Evolutionary conservation across 2,888 invertebrate species (phyloP).

Genomic region (Hirtodrosophila trivittata): DNA sequence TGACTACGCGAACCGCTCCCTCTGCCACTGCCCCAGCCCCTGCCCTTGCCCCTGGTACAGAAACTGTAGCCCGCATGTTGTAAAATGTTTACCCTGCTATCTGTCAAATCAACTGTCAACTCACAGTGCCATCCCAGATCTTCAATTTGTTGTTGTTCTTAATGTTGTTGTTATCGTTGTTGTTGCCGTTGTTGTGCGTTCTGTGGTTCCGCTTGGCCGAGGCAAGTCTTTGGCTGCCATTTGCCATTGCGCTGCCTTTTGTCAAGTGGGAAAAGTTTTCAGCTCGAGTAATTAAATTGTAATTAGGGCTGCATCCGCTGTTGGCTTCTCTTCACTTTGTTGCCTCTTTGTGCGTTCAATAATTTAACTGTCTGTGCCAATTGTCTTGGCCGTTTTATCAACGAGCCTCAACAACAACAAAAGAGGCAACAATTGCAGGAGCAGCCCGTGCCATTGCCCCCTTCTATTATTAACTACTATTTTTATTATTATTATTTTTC

Average conservation of each 20-base stretch:
- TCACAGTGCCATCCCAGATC: constrained; percentile 60
- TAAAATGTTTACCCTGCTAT: constrained; percentile 78
- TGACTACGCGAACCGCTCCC: constrained; percentile 41
- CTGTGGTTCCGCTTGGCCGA: constrained; percentile 71
- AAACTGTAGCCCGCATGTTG: constrained; percentile 57
- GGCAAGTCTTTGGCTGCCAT: constrained; percentile 65
- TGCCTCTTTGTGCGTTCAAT: constrained; percentile 55
- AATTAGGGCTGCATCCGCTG: constrained; percentile 83
- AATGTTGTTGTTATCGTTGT: constrained; percentile 32
- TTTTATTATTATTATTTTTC: constrained; percentile 15
- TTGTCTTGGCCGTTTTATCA: constrained; percentile 73
- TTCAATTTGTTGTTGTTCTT: constrained; percentile 34
- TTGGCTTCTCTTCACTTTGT: constrained; percentile 21
- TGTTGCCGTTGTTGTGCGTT: constrained; percentile 42
- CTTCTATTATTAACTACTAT: background rate
- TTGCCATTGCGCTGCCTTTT: constrained; percentile 71
- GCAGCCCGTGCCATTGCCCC: constrained; percentile 48
- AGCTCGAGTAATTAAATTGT: constrained; percentile 83
- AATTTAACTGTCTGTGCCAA: constrained; percentile 70
- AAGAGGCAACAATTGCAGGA: constrained; percentile 1
- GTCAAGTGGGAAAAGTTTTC: constrained; percentile 80
- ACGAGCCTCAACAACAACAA: constrained; percentile 26
- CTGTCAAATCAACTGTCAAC: constrained; percentile 82
- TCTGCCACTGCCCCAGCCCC: constrained; percentile 9
- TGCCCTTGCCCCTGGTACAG: constrained; percentile 18